Conservation (phyloP, 2,113 vertebrate species). For the Silurus asotus region DNA sequence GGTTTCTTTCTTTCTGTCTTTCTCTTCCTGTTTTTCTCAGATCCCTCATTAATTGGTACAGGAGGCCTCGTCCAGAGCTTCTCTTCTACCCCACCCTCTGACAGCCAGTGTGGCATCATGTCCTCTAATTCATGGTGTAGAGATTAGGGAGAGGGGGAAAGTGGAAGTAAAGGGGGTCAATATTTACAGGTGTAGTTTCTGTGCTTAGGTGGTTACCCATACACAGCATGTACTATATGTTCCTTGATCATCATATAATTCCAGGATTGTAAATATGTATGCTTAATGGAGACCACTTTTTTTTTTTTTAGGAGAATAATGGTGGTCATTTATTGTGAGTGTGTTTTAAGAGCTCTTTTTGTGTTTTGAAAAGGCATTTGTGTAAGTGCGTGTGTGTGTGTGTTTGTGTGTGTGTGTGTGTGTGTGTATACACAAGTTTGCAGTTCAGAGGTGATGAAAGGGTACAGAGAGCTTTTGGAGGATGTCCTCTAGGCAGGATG, state of each 20-base stretch:
- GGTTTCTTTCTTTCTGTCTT: background rate
- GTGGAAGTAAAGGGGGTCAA: background rate
- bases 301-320: background rate
- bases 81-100: constrained; percentile 13
- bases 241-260: background rate
- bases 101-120: constrained; percentile 27
- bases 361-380: background rate
- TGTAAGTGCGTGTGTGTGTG: background rate
- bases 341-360: background rate
- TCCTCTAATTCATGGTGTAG: constrained; percentile 52
- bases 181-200: background rate
- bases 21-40: constrained; percentile 25
- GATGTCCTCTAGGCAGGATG: constrained; percentile 43
- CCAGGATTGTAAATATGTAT: background rate
- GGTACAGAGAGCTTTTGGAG: constrained; percentile 44
- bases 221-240: background rate
- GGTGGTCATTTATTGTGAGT: background rate
- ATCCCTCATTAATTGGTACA: constrained; percentile 43
- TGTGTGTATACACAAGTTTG: background rate
- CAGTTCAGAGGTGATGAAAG: constrained; percentile 46
- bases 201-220: background rate
- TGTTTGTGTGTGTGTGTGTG: background rate
- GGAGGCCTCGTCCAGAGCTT: constrained; percentile 11
- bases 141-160: constrained; percentile 1
- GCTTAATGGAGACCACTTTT: background rate